Conservation (phyloP, 1,140 invertebrate genomes). For the Cyclargus thomasi region DNA sequence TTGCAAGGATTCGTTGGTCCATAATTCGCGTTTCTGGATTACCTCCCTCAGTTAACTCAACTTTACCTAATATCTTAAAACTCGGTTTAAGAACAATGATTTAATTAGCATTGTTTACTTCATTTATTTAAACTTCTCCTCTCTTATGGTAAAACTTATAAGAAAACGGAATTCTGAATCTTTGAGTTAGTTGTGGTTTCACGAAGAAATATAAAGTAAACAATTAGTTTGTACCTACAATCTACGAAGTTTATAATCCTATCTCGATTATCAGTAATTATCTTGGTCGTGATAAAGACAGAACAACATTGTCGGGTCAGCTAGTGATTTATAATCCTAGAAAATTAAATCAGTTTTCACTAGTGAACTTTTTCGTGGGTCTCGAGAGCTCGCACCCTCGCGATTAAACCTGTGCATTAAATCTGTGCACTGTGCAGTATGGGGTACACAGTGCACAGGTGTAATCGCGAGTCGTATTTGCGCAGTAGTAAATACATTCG, state of each 20-base stretch:
- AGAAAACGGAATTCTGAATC: neutral
- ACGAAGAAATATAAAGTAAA: no score
- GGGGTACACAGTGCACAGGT: no score
- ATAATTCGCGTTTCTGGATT: slow-evolving; percentile 28
- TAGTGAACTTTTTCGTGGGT: neutral
- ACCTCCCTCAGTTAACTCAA: slow-evolving; percentile 7
- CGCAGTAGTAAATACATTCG: neutral
- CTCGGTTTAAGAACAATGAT: slow-evolving; percentile 12
- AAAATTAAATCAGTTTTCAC: neutral
- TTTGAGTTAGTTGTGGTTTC: neutral
- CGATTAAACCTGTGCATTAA: neutral
- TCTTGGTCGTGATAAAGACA: no score
- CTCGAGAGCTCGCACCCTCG: neutral
- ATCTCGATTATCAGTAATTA: no score
- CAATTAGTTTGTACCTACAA: no score
- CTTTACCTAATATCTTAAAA: slow-evolving; percentile 18
- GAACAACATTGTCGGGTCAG: no score
- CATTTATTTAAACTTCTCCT: neutral
- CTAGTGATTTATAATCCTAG: no score
- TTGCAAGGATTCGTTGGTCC: slow-evolving; percentile 36
- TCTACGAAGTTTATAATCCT: no score
- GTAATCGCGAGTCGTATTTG: no score
- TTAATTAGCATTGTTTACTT: neutral
- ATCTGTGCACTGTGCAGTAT: no score
- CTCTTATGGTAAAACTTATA: neutral